Evolutionary conservation across 2,797 vertebrate genomes (phyloP), one percentile per base, ranked within the genome.

Genomic region (Acanthiza pusilla): DNA sequence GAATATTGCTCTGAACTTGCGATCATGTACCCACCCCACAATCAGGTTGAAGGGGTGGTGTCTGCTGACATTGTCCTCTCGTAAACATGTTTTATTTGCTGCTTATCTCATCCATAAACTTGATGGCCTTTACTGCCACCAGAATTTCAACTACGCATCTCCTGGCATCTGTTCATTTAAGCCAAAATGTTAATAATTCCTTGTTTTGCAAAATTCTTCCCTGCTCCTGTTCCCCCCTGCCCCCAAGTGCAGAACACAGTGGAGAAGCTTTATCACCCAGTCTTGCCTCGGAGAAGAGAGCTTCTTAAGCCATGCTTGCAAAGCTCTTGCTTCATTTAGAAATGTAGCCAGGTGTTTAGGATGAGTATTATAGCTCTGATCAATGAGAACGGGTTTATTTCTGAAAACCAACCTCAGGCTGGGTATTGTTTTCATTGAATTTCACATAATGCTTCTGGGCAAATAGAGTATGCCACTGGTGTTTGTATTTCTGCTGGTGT

Each of bases 11-110:
- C 48, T 71, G 60, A 88, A 23, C 16, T 38, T 62, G 27, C 6
- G 27, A 7, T 50, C 3, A 0, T 14, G 16, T 74, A 9, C 20
- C 29, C 5, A 54, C 13, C 6, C 19, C 1, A 2, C 11, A 1
- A 4, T 91, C n/a, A n/a, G 15, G 9, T 4, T 50, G 26, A 40
- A 70, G 27, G 32, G 40, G 2, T 51, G 16, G 5, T 76, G 14
- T 63, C 51, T 91, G 48, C 91, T 38, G 53, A 2, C 34, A n/a
- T 17, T n/a, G n/a, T 63, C 15, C 19, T 65, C 57, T 65, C 17
- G 6, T 73, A 42, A 47, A 40, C 2, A 0, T 51, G 17, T 42
- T 60, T 53, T 32, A 53, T 51, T 83, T 91, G 19, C 36, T 90
- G 91, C n/a, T 81, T 68, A 2, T 47, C 81, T 91, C 23, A 15